Evolutionary conservation across 2,888 invertebrate genomes (phyloP), one percentile per base, ranked within the genome.

Genomic region (Cancer borealis): DNA sequence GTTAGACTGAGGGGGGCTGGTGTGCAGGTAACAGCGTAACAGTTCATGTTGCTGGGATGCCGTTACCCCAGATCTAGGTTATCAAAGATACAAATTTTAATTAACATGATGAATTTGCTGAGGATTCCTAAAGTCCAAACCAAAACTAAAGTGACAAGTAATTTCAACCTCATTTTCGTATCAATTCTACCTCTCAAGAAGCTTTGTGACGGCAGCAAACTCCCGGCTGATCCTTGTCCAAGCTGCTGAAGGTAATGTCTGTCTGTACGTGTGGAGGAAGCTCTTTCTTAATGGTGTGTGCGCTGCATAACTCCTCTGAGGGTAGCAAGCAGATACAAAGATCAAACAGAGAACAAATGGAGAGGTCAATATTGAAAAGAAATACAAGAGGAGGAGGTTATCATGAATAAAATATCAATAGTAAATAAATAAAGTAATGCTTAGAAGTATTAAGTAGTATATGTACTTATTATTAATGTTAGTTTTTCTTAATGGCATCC

Each of bases 121-220:
- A 47, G 17, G n/a, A 10, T 47, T 90, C 46, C 21, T 46, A 90
- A 17, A 49, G 26, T 14, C 88, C 4, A 39, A 88, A 30, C 12
- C 12, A 87, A n/a, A 21, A 1, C 12, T 87, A 87, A 30, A 3
- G 45, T 4, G 6, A 84, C 26, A 10, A 54, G 1, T 3, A 49
- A n/a, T 90, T 90, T 49, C 49, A 49, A 49, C 54, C 47, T 90
- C 5, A 30, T n/a, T n/a, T 73, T 73, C 66, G n/a, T 73, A 73
- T 73, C 66, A 73, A 73, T 26, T n/a, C 49, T 14, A 93, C 93
- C 93, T 93, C 12, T 93, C 93, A 12, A 93, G 45, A 17, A 93
- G 88, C 26, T 88, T 91, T 30, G 91, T 93, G 60, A 93, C 93
- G 12, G 93, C 93, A 87, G 3, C 87, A 88, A 91, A 93, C 49